These are phyloP conservation scores for Gobiocypris rarus DNA, from an alignment of 2,113 vertebrate genomes.

Conservation along the genomic window DNA sequence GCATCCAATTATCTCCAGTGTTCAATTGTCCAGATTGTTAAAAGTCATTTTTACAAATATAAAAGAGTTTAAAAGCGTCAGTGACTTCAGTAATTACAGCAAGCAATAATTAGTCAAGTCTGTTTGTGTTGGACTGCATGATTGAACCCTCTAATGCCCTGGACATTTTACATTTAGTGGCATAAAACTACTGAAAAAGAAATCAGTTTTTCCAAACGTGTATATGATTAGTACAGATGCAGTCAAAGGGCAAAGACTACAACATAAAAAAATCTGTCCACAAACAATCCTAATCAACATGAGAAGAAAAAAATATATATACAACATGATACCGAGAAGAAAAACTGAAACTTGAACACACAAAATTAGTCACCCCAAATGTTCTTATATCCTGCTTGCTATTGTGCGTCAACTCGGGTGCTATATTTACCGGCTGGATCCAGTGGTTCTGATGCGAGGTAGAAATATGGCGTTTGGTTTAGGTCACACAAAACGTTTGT, in stretches of 20 bases:
- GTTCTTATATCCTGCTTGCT: neutral
- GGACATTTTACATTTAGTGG: neutral
- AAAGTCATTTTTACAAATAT: neutral
- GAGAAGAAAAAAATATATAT: neutral
- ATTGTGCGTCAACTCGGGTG: too few species aligned
- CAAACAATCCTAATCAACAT: neutral
- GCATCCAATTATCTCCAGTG: slow-evolving; percentile 29
- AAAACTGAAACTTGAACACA: neutral
- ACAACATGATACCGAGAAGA: neutral
- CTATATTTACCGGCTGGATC: neutral
- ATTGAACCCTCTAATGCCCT: neutral
- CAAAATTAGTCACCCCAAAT: neutral
- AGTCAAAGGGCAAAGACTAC: neutral
- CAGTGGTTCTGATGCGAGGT: slow-evolving; percentile 50
- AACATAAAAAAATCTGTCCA: neutral
- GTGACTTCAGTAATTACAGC: neutral
- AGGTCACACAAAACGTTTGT: slow-evolving; percentile 26
- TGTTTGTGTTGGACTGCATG: neutral
- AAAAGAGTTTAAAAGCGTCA: neutral
- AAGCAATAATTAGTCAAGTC: slow-evolving; percentile 2
- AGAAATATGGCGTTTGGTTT: slow-evolving; percentile 44
- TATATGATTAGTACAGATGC: neutral
- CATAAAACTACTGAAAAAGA: neutral
- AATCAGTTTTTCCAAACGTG: too few species aligned
- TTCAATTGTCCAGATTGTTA: neutral